Evolutionary conservation across 2,113 vertebrate species (phyloP), one percentile per base, ranked within the genome.

Genomic region (Alligator mississippiensis): DNA sequence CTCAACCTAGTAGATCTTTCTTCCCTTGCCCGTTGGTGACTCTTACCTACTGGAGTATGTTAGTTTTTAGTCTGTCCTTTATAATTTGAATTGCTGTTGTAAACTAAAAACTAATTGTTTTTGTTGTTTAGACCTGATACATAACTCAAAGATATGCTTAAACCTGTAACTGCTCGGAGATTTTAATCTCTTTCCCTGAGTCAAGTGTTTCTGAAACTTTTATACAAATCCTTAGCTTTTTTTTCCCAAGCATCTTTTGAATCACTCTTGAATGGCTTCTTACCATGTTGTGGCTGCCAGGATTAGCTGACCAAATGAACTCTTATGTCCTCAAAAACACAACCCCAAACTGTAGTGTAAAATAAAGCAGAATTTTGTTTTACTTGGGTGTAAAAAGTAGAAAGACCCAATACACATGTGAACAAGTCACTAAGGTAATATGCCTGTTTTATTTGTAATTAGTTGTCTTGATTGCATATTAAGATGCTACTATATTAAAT

Each of bases 401-500:
- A 47, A 47, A 11, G 66, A 54, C 15, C 21, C 70, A 34, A 22
- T 57, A 27, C 9, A 38, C 74, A 47, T 47, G 34, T 74, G 47
- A 74, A 47, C 24, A 77, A 58, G 34, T 63, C 18, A 47, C 27
- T 47, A 68, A 62, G 58, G 15, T 34, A 21, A 38, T 81, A 0
- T 34, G 4, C 61, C 87, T 83, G 13, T 9, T 82, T 30, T 6
- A 2, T 12, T 30, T 64, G 1, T 21, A 47, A 61, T 70, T 60
- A 59, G 17, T 5, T 30, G 28, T 47, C 58, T 72, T 84, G 19
- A 38, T 47, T 25, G 24, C 27, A 4, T 27, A 13, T 77, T 83
- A 21, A 5, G 21, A 16, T 72, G 60, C 62, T 0, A 0, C 55
- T 72, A 4, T 17, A 27, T 57, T 68, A 38, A 47, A 24, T 79